Base-by-base conservation (phyloP, 2,113 vertebrate species). In the Progne subis region DNA sequence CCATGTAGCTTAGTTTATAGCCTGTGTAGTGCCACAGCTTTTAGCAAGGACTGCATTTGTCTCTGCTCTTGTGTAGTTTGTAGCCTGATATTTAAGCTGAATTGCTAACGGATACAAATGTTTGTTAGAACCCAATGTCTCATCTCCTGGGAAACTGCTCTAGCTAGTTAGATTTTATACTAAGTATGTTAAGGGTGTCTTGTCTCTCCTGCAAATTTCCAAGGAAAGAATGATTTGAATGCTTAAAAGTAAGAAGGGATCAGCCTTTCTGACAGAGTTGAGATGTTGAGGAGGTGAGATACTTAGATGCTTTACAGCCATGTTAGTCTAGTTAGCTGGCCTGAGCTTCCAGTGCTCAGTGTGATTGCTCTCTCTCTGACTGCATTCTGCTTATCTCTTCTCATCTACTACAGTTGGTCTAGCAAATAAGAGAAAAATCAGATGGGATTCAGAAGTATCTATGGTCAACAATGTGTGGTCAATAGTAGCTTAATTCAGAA, bases 1-100 rank as follows among this genome's bases (percentile, higher is more conserved):
- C 70, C n/a, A 57, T 1, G 1, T 61, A 18, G 13, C 11, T 18
- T 3, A 0, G 11, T 44, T 28, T 52, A 11, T 0, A 72, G 49
- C 53, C 37, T 65, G 9, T 41, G 19, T 69, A 29, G 17, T 53
- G n/a, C 49, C 19, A 10, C 1, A 4, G 12, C 18, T 79, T 92
- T 85, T 43, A 14, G 21, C 34, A 53, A 56, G 13, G 50, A 9
- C 21, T 49, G 37, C 0, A 0, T 39, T 5, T 18, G 6, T 65
- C 17, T 49, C 37, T 57, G 15, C 41, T 46, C 2, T 60, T 1
- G 0, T 1, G 6, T 52, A 17, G 16, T 77, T 83, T 68, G 46
- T 71, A 71, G 61, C 34, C 31, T 79, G 18, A 6, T 78, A 21
- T 2, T 53, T 68, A 60, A 49, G 13, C 44, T n/a, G 12, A 9